Percentiles rank a stretch among this genome's conserved stretches.
These are phyloP conservation scores for Ormyrus nitidulus DNA, from an alignment of 2,888 invertebrate species.

Conservation along the genomic window DNA sequence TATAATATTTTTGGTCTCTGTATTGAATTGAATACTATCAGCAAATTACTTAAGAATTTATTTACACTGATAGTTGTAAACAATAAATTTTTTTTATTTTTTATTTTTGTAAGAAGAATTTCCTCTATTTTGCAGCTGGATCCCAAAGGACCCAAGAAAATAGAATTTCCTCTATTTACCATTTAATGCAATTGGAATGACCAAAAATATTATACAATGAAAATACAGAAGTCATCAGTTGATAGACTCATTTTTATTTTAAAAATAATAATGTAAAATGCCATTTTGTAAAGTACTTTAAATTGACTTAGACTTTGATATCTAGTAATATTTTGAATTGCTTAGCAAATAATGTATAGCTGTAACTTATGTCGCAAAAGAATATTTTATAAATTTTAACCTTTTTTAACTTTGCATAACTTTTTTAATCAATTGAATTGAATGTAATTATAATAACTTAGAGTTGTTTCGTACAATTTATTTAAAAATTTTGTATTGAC, in stretches of 20 bases:
- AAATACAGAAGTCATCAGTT: not conserved
- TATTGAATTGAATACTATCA: too few relatives aligned
- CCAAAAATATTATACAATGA: too few relatives aligned
- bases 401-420: slow-evolving; percentile 14
- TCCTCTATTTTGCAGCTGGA: too few relatives aligned
- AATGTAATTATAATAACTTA: slow-evolving; percentile 12
- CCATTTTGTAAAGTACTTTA: slow-evolving; percentile 42
- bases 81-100: too few relatives aligned
- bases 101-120: too few relatives aligned
- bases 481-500: slow-evolving; percentile 7
- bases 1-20: too few relatives aligned
- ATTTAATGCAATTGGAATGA: too few relatives aligned
- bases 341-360: slow-evolving; percentile 15
- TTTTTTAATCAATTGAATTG: not conserved
- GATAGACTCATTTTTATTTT: not conserved
- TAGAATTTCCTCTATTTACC: too few relatives aligned
- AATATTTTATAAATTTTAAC: slow-evolving; percentile 25
- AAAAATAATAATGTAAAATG: slow-evolving; percentile 7
- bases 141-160: too few relatives aligned
- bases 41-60: too few relatives aligned
- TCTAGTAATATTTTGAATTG: slow-evolving; percentile 35
- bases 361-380: not conserved
- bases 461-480: not conserved
- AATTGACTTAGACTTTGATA: slow-evolving; percentile 30
- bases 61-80: too few relatives aligned